Conservation (phyloP, 1,140 invertebrate genomes). For the Chionoecetes opilio region DNA sequence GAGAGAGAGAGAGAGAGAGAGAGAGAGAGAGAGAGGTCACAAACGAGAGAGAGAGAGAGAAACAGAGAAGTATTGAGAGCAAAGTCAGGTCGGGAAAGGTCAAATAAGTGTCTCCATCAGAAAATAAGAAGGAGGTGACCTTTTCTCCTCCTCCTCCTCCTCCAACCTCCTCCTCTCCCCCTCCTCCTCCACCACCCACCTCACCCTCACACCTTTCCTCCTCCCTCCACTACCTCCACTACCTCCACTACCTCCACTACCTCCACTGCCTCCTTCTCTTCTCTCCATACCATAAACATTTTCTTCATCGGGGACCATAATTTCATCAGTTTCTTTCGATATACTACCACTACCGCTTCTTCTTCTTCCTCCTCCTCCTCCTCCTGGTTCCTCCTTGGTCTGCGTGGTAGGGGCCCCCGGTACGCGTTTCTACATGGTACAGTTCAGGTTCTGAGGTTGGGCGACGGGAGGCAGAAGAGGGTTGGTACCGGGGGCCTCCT, state of each 20-base stretch:
- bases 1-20: slow-evolving; percentile 50
- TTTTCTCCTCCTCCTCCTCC: neutral
- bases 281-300: neutral
- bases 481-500: slow-evolving; percentile 67
- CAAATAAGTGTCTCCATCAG: slow-evolving; percentile 33
- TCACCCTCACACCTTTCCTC: slow-evolving; percentile 15
- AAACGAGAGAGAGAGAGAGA: too few relatives aligned
- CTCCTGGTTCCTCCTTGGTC: neutral
- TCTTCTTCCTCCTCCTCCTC: neutral
- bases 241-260: slow-evolving; percentile 25
- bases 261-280: too few relatives aligned
- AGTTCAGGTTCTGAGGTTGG: slow-evolving; percentile 67
- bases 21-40: neutral
- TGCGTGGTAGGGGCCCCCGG: slow-evolving; percentile 42
- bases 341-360: neutral
- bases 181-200: neutral
- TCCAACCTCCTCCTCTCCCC: neutral
- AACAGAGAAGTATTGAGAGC: too few relatives aligned
- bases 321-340: neutral
- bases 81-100: neutral
- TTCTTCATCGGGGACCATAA: neutral
- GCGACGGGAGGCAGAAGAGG: slow-evolving; percentile 51
- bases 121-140: neutral
- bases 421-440: slow-evolving; percentile 77
- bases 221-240: neutral